Evolutionary conservation across 2,888 invertebrate species (phyloP), one percentile per base, ranked within the genome.

Genomic region (Cataglyphis rosenhaueri): DNA sequence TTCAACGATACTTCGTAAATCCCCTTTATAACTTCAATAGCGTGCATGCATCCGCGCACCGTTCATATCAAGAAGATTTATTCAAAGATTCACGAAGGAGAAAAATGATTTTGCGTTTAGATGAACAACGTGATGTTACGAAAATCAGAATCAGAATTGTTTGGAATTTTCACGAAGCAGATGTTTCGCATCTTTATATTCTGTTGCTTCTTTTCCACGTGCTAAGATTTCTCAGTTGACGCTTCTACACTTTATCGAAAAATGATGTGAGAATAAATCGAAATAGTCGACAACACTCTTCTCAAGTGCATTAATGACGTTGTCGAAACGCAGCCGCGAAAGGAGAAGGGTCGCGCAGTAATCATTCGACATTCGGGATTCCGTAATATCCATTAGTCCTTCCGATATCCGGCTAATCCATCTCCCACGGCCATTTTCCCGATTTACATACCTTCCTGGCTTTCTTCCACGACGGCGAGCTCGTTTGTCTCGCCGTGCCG

Each of bases 321-420:
- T 32, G 70, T 55, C 15, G 65, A 75, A 52, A 12, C 41, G 57
- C 78, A 41, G 35, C 21, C 32, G 61, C 71, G 57, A 32, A 55
- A 29, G 41, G 35, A 57, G n/a, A 57, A 41, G 41, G 70, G 57
- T 55, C 79, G 73, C 76, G 65, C 64, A 35, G 70, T 85, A 83
- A 86, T 84, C 88, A 75, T 44, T 21, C 74, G 59, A 61, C 52
- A 55, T 35, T 57, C 32, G 68, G 81, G 75, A 89, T 84, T 87
- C 21, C 21, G 87, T 88, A 88, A 88, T 88, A 88, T 88, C 89
- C 89, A 88, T 88, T 89, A 87, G 87, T 85, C 84, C 87, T 81
- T 74, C 82, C 81, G 88, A 84, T 88, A 84, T 90, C 85, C 85
- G 71, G 76, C 86, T 88, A 88, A 88, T 90, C 83, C 85, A 87